These are phyloP conservation scores for Drepanosiphum platanoidis DNA, from an alignment of 2,888 invertebrate species.

Conservation along the genomic window DNA sequence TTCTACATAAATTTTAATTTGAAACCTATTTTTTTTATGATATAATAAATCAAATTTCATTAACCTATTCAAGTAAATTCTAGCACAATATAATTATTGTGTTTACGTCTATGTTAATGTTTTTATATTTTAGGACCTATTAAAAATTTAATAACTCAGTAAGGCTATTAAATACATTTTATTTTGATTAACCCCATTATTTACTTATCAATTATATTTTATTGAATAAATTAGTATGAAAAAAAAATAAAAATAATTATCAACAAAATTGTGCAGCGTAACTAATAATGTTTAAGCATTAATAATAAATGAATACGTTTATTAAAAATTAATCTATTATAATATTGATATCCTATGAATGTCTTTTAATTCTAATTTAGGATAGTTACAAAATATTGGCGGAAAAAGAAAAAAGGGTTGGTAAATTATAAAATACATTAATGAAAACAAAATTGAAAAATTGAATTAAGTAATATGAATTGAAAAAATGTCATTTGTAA, in stretches of 20 bases:
- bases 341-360: not conserved
- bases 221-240: conserved; percentile 13
- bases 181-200: not conserved
- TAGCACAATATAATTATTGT: conserved; percentile 37
- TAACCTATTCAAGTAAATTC: conserved; percentile 13
- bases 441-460: no score
- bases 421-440: no score
- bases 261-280: not conserved
- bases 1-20: not conserved
- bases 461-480: no score
- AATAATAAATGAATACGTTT: not conserved
- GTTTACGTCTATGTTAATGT: conserved; percentile 30
- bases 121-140: conserved; percentile 13
- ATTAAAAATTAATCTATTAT: not conserved
- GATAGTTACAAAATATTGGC: not conserved
- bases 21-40: not conserved
- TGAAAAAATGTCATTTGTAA: no score
- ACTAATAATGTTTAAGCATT: not conserved
- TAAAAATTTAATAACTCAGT: not conserved
- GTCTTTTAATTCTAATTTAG: not conserved
- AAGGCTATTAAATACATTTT: not conserved
- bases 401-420: not conserved
- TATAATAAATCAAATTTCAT: not conserved
- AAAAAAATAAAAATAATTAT: no score
- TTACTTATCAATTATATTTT: conserved; percentile 3